These are phyloP conservation scores for Lanius ludovicianus DNA, from an alignment of 2,113 vertebrate genomes.

Conservation along the genomic window DNA sequence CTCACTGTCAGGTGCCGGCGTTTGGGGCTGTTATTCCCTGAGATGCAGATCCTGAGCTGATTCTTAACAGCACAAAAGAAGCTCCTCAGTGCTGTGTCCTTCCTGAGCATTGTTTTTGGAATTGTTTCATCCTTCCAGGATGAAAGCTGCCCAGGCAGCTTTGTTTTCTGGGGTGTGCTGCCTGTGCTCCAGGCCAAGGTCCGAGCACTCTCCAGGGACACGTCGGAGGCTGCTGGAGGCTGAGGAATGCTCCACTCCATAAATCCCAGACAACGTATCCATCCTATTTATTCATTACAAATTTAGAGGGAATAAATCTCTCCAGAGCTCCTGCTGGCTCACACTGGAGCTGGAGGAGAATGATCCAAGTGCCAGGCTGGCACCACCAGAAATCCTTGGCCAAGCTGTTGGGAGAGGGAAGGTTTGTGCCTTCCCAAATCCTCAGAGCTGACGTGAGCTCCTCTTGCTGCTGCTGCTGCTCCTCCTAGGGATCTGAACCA, in stretches of 20 bases:
- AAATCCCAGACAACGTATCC: fast-evolving
- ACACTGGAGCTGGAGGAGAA: neutral
- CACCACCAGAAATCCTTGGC: neutral
- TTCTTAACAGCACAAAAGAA: neutral
- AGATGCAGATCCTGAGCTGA: neutral
- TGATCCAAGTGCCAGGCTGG: neutral
- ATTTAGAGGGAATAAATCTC: neutral
- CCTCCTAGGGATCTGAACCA: fast-evolving
- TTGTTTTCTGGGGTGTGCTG: neutral
- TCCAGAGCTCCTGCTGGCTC: neutral
- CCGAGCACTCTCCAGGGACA: neutral
- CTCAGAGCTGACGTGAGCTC: neutral
- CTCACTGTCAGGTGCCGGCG: fast-evolving
- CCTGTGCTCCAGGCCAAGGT: neutral
- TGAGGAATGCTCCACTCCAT: neutral
- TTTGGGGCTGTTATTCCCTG: neutral
- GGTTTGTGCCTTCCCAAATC: neutral
- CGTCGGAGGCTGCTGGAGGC: neutral
- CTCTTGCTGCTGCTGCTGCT: neutral
- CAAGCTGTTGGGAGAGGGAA: neutral
- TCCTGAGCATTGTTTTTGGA: neutral
- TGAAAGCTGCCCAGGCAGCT: neutral
- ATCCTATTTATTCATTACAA: fast-evolving
- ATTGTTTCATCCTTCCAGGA: neutral
- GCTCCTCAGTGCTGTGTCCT: neutral